Conservation (phyloP, 2,797 vertebrate genomes). For the Chloroceryle inda region DNA sequence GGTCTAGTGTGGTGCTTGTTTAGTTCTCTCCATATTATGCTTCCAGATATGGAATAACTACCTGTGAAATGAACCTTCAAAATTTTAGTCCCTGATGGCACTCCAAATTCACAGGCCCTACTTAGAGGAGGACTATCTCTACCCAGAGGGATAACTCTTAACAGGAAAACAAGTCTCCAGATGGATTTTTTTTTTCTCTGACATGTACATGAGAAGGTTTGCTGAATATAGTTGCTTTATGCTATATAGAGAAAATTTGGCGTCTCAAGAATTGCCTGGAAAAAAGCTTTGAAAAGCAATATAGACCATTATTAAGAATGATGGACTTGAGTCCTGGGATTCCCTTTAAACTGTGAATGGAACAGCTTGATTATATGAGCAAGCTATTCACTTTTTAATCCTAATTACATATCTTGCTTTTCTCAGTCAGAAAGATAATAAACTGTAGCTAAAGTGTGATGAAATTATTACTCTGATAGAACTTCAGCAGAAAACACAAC, state of each 20-base stretch:
- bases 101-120: neutral
- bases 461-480: neutral
- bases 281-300: neutral
- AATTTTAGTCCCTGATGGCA: neutral
- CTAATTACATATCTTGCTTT: neutral
- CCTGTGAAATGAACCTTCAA: neutral
- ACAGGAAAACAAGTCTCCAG: neutral
- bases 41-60: neutral
- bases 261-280: neutral
- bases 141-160: neutral
- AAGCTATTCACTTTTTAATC: neutral
- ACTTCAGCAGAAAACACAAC: neutral
- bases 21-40: neutral
- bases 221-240: neutral
- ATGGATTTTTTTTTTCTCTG: neutral
- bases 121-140: neutral
- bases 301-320: neutral
- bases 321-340: neutral
- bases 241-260: neutral
- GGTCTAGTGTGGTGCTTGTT: fast-evolving
- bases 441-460: neutral
- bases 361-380: neutral
- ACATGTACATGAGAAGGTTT: neutral
- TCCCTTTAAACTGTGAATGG: neutral
- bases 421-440: neutral